Percentiles rank a stretch among this genome's conserved stretches.
Conservation (phyloP, 2,888 invertebrate genomes). For the Diaphora mendica region DNA sequence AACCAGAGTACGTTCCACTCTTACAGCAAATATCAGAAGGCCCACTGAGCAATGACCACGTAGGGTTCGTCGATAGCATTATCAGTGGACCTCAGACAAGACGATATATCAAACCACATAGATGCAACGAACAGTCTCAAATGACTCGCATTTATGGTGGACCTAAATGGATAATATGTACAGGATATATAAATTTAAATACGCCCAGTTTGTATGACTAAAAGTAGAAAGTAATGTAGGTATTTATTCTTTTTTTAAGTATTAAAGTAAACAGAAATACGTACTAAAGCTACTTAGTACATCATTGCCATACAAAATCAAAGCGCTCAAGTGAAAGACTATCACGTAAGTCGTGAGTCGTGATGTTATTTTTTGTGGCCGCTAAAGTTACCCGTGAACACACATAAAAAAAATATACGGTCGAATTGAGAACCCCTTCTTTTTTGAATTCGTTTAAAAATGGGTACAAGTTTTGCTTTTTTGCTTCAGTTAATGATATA, state of each 20-base stretch:
- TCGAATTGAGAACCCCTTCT: too few species aligned
- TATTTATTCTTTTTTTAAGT: conserved; percentile 8
- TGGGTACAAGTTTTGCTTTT: too few species aligned
- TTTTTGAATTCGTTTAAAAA: too few species aligned
- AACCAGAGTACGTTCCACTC: conserved; percentile 73
- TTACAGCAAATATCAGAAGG: conserved; percentile 75
- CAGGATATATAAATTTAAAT: conserved; percentile 79
- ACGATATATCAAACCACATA: conserved; percentile 80
- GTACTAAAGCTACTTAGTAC: not conserved
- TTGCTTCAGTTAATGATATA: too few species aligned
- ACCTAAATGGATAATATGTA: conserved; percentile 80
- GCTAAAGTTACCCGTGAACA: too few species aligned
- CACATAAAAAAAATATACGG: too few species aligned
- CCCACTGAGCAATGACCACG: conserved; percentile 60
- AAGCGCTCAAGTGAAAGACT: not conserved
- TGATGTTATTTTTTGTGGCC: too few species aligned
- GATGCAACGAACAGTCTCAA: conserved; percentile 79
- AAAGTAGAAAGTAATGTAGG: conserved; percentile 31
- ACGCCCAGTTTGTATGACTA: conserved; percentile 78
- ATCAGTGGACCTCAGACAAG: conserved; percentile 72
- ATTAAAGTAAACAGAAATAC: not conserved
- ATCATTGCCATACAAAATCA: not conserved
- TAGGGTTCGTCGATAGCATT: conserved; percentile 68
- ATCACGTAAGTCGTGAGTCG: not conserved
- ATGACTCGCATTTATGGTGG: conserved; percentile 72